A percentile compares a stretch with the other conserved stretches of the same genome.
These are phyloP conservation scores for Drosophila ambigua DNA, from an alignment of 1,140 invertebrate genomes.

Conservation along the genomic window DNA sequence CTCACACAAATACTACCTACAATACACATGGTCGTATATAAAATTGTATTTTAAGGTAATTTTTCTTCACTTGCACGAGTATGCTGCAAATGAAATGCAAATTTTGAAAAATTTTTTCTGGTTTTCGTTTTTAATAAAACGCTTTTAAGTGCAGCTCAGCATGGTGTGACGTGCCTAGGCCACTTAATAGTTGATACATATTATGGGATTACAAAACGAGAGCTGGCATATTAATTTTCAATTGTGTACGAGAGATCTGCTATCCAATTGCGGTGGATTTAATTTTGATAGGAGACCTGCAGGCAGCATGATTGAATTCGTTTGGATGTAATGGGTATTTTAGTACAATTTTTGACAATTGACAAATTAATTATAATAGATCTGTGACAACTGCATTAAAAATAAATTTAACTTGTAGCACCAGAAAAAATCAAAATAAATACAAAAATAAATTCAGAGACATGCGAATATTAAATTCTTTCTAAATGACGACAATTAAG, in stretches of 20 bases:
- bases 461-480: no score
- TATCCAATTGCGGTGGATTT: constrained; percentile 8
- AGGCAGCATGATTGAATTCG: constrained; percentile 1
- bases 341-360: no score
- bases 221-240: constrained; percentile 45
- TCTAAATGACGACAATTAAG: no score
- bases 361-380: no score
- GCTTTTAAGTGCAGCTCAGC: constrained; percentile 65
- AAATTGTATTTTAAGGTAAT: constrained; percentile 42
- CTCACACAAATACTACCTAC: background rate
- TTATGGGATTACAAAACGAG: constrained; percentile 44
- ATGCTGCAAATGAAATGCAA: constrained; percentile 63
- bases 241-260: constrained; percentile 22
- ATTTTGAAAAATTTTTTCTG: constrained; percentile 37
- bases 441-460: no score
- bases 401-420: no score
- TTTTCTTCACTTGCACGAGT: constrained; percentile 30
- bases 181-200: constrained; percentile 51
- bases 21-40: background rate
- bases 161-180: constrained; percentile 42
- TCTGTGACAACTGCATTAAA: no score
- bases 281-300: background rate
- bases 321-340: background rate
- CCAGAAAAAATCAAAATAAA: no score
- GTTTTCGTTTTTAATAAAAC: constrained; percentile 41